Percentiles rank a stretch among this genome's conserved stretches.
Evolutionary conservation across 2,797 vertebrate genomes (phyloP).

Genomic region (Anableps anableps): DNA sequence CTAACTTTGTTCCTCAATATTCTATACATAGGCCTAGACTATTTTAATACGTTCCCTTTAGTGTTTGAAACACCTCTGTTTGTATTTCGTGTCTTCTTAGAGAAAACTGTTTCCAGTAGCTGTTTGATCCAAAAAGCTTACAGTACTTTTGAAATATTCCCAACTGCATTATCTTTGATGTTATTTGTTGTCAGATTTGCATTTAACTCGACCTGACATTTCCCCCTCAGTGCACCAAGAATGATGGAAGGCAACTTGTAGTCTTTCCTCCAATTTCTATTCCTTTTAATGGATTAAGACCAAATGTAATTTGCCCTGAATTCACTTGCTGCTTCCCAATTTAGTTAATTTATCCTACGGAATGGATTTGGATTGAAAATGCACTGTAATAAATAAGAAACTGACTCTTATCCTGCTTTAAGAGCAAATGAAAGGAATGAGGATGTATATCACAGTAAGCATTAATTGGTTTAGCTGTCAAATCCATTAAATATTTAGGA

Average conservation of each 20-base stretch:
- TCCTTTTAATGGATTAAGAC: neutral
- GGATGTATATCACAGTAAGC: neutral
- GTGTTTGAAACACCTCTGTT: neutral
- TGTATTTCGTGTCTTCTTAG: neutral
- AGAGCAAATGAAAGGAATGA: neutral
- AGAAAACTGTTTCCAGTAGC: neutral
- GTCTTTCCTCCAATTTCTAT: neutral
- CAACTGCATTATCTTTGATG: neutral
- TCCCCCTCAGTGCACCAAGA: slow-evolving; percentile 1
- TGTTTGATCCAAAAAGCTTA: neutral
- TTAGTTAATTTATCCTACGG: neutral
- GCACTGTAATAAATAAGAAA: neutral
- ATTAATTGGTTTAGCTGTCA: slow-evolving; percentile 3
- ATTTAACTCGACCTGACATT: slow-evolving; percentile 30
- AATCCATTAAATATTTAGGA: neutral
- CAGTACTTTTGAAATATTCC: neutral
- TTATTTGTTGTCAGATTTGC: slow-evolving; percentile 14
- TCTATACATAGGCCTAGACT: neutral
- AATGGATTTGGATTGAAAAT: slow-evolving; percentile 7
- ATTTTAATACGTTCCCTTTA: neutral
- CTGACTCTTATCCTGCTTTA: slow-evolving; percentile 5
- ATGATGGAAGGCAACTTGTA: slow-evolving; percentile 2
- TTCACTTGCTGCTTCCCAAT: neutral
- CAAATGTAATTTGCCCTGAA: slow-evolving; percentile 10
- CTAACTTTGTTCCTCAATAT: neutral